Evolutionary conservation across 2,113 vertebrate species (phyloP).

Genomic region (Sciurus niger): DNA sequence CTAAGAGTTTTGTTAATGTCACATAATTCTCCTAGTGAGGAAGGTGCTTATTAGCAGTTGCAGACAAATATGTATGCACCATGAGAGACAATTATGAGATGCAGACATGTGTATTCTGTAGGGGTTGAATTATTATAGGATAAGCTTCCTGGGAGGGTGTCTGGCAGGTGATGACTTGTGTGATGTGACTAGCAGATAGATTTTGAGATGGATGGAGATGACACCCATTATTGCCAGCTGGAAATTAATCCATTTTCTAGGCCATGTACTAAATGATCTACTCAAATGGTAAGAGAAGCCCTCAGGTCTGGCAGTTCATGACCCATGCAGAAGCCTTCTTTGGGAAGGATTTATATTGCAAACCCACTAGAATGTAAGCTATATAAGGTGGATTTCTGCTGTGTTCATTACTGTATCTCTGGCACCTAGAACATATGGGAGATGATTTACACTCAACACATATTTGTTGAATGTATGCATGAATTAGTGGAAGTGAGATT

Average conservation of each 20-base stretch:
- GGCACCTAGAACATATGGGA: background rate
- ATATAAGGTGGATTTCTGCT: background rate
- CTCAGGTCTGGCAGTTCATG: background rate
- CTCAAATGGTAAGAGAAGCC: constrained; percentile 31
- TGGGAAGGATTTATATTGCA: constrained; percentile 4
- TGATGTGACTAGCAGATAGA: constrained; percentile 55
- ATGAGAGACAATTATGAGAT: background rate
- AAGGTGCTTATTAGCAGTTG: constrained; percentile 14
- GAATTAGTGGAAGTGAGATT: constrained; percentile 31
- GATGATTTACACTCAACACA: constrained; percentile 48
- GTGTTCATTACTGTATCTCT: constrained; percentile 32
- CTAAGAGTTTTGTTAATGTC: background rate
- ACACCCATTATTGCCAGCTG: background rate
- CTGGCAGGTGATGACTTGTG: constrained; percentile 14
- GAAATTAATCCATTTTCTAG: constrained; percentile 56
- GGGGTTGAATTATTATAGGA: constrained; percentile 30
- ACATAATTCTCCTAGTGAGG: constrained; percentile 17
- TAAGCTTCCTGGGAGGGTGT: constrained; percentile 25
- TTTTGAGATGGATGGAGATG: constrained; percentile 38
- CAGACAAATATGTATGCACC: background rate
- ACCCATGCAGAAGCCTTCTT: constrained; percentile 1
- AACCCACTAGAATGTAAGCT: constrained; percentile 31
- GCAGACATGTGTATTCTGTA: background rate
- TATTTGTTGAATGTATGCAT: constrained; percentile 22
- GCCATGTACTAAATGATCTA: constrained; percentile 22